A percentile compares a stretch with the other conserved stretches of the same genome.
phyloP scores from a whole-genome alignment of 2,113 vertebrate species.

The Xenus cinereus region DNA sequence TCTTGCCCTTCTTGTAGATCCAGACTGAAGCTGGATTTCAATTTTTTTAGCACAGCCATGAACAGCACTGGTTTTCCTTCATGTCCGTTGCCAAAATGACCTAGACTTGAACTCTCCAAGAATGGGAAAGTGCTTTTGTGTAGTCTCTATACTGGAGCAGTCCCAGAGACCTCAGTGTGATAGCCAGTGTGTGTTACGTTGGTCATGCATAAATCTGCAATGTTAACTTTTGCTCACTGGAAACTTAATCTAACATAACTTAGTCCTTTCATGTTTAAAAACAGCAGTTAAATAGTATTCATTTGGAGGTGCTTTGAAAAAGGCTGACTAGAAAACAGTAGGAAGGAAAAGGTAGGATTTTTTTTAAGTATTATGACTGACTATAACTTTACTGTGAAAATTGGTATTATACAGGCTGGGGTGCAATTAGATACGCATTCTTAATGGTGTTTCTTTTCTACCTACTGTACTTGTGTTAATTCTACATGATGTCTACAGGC shows the following conservation, averaged over 20 bases:
- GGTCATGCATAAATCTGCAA: not conserved
- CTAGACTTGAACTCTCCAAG: not conserved
- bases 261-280: not conserved
- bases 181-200: not conserved
- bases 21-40: not conserved
- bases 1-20: not conserved
- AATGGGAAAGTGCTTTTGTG: not conserved
- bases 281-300: not conserved
- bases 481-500: not conserved
- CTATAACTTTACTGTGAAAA: not conserved
- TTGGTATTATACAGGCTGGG: not conserved
- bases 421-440: not conserved
- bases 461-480: not conserved
- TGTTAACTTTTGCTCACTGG: not conserved
- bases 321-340: not conserved
- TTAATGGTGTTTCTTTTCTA: not conserved
- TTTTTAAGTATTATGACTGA: not conserved
- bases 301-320: not conserved
- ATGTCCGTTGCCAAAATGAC: not conserved
- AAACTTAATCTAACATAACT: not conserved
- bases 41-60: not conserved
- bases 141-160: not conserved
- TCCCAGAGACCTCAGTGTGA: not conserved
- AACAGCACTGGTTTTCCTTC: not conserved
- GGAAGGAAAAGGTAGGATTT: not conserved